These are phyloP conservation scores for Agrenia bidenticulata DNA, from an alignment of 2,888 invertebrate genomes.

Conservation along the genomic window DNA sequence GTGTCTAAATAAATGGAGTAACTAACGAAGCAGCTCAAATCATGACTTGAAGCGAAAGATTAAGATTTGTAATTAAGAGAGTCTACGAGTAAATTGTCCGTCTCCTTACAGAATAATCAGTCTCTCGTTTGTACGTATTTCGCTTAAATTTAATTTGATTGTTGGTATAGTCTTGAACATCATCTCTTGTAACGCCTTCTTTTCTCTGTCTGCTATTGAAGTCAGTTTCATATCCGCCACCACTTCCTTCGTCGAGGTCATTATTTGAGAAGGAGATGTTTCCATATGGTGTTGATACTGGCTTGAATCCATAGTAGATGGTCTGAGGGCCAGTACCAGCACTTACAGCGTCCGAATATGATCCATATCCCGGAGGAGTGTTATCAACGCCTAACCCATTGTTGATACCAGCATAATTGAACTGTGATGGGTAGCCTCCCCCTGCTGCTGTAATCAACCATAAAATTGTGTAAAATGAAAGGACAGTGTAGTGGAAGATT, in stretches of 20 bases:
- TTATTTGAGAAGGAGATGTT: conserved; percentile 29
- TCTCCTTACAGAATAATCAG: conserved; percentile 14
- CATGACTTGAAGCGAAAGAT: not conserved
- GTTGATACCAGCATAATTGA: conserved; percentile 9
- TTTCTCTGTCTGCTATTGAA: not conserved
- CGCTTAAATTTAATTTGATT: conserved; percentile 18
- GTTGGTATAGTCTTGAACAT: not conserved
- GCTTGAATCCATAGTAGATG: conserved; percentile 49
- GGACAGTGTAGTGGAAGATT: not conserved
- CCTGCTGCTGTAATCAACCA: conserved; percentile 15
- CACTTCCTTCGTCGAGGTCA: not conserved
- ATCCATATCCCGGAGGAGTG: not conserved
- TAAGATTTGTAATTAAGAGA: not conserved
- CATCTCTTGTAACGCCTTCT: not conserved
- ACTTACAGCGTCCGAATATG: conserved; percentile 1
- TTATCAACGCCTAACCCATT: conserved; percentile 1
- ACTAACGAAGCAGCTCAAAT: not conserved
- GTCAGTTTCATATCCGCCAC: not conserved
- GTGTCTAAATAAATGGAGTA: not conserved
- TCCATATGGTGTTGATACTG: conserved; percentile 45
- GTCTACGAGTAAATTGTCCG: not conserved
- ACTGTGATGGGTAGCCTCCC: conserved; percentile 18
- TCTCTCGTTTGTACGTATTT: conserved; percentile 12
- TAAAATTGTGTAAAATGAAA: conserved; percentile 10
- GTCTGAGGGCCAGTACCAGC: conserved; percentile 34